A percentile compares a stretch with the other conserved stretches of the same genome.
Conservation (phyloP, 2,113 vertebrate species). For the Lipotes vexillifer region DNA sequence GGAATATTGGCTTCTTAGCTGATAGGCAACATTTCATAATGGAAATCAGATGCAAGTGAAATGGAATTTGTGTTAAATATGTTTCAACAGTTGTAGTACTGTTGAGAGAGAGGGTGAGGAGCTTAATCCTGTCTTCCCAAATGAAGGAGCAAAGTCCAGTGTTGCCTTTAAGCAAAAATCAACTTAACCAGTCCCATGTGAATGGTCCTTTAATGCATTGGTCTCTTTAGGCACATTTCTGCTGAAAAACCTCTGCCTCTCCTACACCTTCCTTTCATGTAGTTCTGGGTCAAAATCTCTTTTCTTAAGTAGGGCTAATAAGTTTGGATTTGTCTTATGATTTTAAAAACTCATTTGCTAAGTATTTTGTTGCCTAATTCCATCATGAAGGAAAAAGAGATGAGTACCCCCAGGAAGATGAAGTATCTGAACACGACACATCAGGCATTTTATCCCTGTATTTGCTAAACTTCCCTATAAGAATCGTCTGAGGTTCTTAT, state of each 20-base stretch:
- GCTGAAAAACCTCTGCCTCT: background rate
- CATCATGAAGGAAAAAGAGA: background rate
- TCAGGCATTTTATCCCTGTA: background rate
- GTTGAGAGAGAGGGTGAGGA: background rate
- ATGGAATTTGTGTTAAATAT: slow-evolving; percentile 30
- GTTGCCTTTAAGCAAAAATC: background rate
- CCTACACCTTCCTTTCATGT: background rate
- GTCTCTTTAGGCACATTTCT: background rate
- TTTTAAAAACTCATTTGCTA: background rate
- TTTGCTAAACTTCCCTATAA: background rate
- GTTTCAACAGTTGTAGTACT: background rate
- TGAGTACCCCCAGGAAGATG: background rate
- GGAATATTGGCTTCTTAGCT: background rate
- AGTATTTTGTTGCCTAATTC: background rate
- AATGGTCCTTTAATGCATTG: background rate
- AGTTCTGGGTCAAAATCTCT: background rate
- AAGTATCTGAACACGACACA: background rate
- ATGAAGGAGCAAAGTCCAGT: background rate
- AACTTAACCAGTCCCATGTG: background rate
- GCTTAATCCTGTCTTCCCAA: background rate
- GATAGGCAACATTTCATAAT: slow-evolving; percentile 11
- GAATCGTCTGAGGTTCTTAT: background rate
- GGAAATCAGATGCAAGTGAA: slow-evolving; percentile 21
- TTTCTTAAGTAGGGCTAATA: background rate
- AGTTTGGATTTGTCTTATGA: background rate